These are phyloP conservation scores for Drosophila putrida DNA, from an alignment of 2,888 invertebrate species.

Conservation along the genomic window DNA sequence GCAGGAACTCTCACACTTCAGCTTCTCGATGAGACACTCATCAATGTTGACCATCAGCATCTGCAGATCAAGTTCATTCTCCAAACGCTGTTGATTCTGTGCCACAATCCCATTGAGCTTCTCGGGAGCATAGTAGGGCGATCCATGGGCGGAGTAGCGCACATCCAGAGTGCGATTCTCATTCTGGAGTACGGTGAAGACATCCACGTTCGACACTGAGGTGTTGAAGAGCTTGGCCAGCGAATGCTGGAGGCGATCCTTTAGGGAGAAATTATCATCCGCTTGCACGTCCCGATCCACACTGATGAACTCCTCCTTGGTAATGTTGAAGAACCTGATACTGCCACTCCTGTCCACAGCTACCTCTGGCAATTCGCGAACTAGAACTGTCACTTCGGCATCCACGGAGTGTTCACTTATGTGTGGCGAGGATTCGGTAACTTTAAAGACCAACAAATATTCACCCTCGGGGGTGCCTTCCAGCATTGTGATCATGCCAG, in stretches of 20 bases:
- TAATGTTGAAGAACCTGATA: conserved; percentile 92
- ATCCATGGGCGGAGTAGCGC: conserved; percentile 96
- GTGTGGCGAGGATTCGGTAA: conserved; percentile 88
- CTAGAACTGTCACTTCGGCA: conserved; percentile 94
- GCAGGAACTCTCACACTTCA: conserved; percentile 91
- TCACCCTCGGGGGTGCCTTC: conserved; percentile 91
- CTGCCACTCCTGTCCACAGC: conserved; percentile 97
- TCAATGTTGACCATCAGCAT: conserved; percentile 96
- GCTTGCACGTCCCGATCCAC: conserved; percentile 79
- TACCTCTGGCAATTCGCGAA: conserved; percentile 95
- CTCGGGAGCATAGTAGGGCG: conserved; percentile 95
- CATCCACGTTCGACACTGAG: conserved; percentile 93
- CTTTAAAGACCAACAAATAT: conserved; percentile 91
- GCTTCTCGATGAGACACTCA: conserved; percentile 93
- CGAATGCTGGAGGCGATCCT: conserved; percentile 86
- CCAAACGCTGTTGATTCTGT: conserved; percentile 90
- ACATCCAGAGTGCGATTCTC: conserved; percentile 91
- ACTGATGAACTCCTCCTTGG: conserved; percentile 94
- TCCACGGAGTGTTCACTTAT: conserved; percentile 90
- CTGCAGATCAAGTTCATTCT: conserved; percentile 89
- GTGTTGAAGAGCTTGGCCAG: conserved; percentile 91
- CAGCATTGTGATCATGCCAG: conserved; percentile 95
- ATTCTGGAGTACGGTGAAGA: conserved; percentile 94
- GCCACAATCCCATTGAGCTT: conserved; percentile 94
- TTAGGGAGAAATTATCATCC: conserved; percentile 80